Percentiles rank a stretch among this genome's conserved stretches.
Evolutionary conservation across 2,888 invertebrate genomes (phyloP).

Genomic region (Conchocele bisecta): DNA sequence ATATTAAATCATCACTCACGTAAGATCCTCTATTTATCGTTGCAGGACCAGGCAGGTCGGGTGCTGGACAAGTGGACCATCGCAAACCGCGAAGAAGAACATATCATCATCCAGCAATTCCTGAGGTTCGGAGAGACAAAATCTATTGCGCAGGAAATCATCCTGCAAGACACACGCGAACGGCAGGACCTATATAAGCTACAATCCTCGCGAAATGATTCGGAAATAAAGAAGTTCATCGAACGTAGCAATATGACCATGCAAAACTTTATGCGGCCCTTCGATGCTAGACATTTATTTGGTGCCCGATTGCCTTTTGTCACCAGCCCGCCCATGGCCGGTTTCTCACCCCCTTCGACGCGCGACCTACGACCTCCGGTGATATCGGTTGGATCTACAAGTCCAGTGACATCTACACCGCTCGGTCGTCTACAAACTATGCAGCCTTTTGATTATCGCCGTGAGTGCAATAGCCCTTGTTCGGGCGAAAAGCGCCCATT

Average conservation of each 20-base stretch:
- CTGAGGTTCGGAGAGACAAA: slow-evolving; percentile 94
- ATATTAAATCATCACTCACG: no score
- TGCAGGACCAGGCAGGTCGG: slow-evolving; percentile 91
- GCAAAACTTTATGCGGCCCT: slow-evolving; percentile 77
- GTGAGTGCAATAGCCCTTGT: slow-evolving; percentile 69
- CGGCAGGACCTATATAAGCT: slow-evolving; percentile 74
- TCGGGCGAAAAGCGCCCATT: slow-evolving; percentile 44
- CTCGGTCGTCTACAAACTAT: slow-evolving; percentile 95
- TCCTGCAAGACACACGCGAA: slow-evolving; percentile 83
- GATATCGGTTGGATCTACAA: slow-evolving; percentile 68
- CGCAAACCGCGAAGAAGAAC: slow-evolving; percentile 94
- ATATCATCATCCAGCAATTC: slow-evolving; percentile 95
- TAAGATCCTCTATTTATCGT: slow-evolving; percentile 11
- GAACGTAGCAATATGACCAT: slow-evolving; percentile 83
- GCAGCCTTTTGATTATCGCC: slow-evolving; percentile 96
- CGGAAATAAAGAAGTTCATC: slow-evolving; percentile 85
- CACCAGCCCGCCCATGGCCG: slow-evolving; percentile 68
- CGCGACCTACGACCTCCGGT: slow-evolving; percentile 68
- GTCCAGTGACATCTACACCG: slow-evolving; percentile 89
- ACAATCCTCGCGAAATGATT: slow-evolving; percentile 82
- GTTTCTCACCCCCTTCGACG: slow-evolving; percentile 67
- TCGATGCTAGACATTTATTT: slow-evolving; percentile 76
- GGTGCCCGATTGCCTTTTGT: slow-evolving; percentile 69
- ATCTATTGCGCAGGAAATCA: slow-evolving; percentile 89
- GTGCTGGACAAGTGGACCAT: slow-evolving; percentile 94